A percentile compares a stretch with the other conserved stretches of the same genome.
These are phyloP conservation scores for Neoseiulus cucumeris DNA, from an alignment of 1,140 invertebrate species.

Conservation along the genomic window DNA sequence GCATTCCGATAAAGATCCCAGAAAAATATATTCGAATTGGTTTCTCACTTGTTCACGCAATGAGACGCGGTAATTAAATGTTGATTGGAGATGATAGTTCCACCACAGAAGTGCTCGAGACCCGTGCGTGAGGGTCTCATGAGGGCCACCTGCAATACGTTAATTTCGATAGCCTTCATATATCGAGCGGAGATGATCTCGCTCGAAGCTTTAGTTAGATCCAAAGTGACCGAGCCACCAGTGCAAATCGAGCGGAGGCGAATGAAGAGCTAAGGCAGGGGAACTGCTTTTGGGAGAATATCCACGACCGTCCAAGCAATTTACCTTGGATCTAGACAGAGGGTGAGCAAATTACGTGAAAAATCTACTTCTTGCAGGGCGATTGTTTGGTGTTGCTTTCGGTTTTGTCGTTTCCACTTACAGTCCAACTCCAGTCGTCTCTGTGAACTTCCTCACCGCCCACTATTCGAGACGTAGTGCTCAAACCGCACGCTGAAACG, in stretches of 20 bases:
- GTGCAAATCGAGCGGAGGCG: too few relatives aligned
- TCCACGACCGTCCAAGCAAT: too few relatives aligned
- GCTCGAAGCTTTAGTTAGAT: too few relatives aligned
- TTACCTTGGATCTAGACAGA: too few relatives aligned
- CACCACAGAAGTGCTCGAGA: conserved; percentile 22
- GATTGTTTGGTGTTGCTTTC: background rate
- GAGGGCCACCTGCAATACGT: background rate
- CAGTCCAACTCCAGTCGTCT: conserved; percentile 9
- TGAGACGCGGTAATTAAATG: conserved; percentile 29
- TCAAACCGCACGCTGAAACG: background rate
- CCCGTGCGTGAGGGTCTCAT: background rate
- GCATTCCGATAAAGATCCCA: background rate
- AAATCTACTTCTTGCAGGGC: background rate
- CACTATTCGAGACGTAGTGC: background rate
- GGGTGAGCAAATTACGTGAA: too few relatives aligned
- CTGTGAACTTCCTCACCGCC: background rate
- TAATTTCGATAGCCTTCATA: too few relatives aligned
- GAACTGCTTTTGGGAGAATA: too few relatives aligned
- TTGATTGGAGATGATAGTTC: conserved; percentile 23
- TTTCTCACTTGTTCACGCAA: conserved; percentile 21
- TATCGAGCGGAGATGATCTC: too few relatives aligned
- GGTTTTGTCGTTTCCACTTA: background rate
- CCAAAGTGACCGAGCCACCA: too few relatives aligned
- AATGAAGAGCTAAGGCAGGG: too few relatives aligned
- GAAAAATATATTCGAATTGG: background rate